phyloP scores from a whole-genome alignment of 2,113 vertebrate species.

The Gnathonemus echidnorhynchus region DNA sequence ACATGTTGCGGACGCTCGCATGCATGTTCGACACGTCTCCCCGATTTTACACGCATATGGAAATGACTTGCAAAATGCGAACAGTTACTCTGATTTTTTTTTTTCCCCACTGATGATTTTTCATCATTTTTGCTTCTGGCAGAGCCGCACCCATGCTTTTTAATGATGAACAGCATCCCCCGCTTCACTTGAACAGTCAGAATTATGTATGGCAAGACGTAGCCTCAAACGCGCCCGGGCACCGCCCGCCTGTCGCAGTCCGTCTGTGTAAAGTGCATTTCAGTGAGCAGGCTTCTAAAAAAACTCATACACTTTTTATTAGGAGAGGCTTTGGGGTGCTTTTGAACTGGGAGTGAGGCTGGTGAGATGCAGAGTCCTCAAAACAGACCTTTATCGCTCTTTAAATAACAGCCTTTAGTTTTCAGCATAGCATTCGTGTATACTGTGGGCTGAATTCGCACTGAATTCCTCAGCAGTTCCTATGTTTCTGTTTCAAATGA shows the following conservation, averaged over 20 bases:
- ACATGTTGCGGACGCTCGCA: not conserved
- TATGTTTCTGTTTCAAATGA: not conserved
- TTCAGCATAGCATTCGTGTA: not conserved
- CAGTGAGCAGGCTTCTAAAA: not conserved
- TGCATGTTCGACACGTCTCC: not conserved
- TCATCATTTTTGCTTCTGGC: constrained; percentile 18
- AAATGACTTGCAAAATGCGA: not conserved
- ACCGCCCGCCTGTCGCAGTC: constrained; percentile 14
- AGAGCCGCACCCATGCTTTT: constrained; percentile 12
- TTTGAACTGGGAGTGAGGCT: not conserved
- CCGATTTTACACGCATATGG: not conserved
- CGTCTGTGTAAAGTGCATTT: not conserved
- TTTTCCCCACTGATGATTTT: not conserved
- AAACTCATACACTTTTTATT: not conserved
- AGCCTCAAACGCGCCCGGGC: not conserved
- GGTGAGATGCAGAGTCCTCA: not conserved
- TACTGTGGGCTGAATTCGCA: not conserved
- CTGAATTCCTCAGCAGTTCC: not conserved
- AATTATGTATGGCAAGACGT: not conserved
- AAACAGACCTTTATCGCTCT: not conserved
- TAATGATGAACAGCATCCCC: constrained; percentile 31
- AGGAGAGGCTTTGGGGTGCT: not conserved
- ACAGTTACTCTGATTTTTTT: not conserved
- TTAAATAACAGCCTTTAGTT: not conserved
- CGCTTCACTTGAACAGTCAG: constrained; percentile 20